Percentiles rank a stretch among this genome's conserved stretches.
Conservation (phyloP, 2,113 vertebrate genomes). For the Lates calcarifer region DNA sequence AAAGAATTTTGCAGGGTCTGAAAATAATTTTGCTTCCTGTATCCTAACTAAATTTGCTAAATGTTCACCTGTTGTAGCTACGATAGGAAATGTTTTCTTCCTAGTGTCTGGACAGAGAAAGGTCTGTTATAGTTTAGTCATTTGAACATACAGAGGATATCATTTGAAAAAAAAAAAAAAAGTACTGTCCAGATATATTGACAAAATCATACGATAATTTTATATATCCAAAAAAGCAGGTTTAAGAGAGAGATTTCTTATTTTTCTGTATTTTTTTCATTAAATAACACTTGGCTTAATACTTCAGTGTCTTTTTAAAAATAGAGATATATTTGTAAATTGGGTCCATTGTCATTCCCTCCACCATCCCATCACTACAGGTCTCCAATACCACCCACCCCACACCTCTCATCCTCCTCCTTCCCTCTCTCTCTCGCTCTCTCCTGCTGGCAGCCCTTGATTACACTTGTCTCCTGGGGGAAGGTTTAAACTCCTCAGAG, state of each 20-base stretch:
- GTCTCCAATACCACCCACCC: slow-evolving; percentile 43
- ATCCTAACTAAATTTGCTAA: background rate
- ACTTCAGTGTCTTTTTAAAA: background rate
- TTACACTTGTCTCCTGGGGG: slow-evolving; percentile 78
- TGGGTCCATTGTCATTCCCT: slow-evolving; percentile 60
- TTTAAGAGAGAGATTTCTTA: background rate
- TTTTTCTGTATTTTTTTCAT: background rate
- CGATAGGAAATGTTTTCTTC: background rate
- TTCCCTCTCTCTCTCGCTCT: slow-evolving; percentile 19
- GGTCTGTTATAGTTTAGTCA: background rate
- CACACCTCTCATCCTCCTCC: slow-evolving; percentile 48
- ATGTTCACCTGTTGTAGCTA: background rate
- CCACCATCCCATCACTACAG: slow-evolving; percentile 51
- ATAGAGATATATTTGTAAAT: slow-evolving; percentile 23
- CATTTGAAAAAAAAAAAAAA: background rate
- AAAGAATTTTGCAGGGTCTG: background rate
- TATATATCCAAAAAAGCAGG: background rate
- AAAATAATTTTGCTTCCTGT: background rate
- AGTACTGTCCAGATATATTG: background rate
- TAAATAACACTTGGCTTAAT: too few species aligned
- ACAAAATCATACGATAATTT: background rate
- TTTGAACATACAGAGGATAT: too few species aligned
- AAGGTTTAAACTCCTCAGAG: slow-evolving; percentile 79
- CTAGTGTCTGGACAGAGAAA: background rate
- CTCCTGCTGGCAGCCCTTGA: slow-evolving; percentile 78